Percentiles rank a stretch among this genome's conserved stretches.
Conservation (phyloP, 2,113 vertebrate genomes). For the Actenoides hombroni region DNA sequence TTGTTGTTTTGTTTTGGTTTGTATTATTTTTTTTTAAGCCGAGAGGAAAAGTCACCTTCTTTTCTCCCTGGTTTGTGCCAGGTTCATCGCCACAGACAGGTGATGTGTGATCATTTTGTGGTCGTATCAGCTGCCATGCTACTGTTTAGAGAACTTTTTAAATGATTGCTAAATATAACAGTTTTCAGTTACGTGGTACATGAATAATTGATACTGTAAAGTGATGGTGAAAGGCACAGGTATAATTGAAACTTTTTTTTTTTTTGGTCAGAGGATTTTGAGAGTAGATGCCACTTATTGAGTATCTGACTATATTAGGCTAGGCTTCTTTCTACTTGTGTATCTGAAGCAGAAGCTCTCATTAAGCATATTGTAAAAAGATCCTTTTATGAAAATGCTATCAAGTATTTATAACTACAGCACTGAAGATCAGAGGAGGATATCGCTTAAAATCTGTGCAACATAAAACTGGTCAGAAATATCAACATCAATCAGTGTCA, state of each 20-base stretch:
- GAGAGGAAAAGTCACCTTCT: slow-evolving; percentile 73
- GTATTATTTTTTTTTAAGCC: not conserved
- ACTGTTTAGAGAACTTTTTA: slow-evolving; percentile 67
- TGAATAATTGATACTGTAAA: slow-evolving; percentile 73
- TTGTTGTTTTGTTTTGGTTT: not conserved
- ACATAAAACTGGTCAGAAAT: slow-evolving; percentile 52
- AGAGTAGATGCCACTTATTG: slow-evolving; percentile 32
- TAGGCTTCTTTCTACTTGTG: slow-evolving; percentile 23
- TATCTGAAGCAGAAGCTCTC: slow-evolving; percentile 59
- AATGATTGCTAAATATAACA: slow-evolving; percentile 71
- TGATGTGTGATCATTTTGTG: slow-evolving; percentile 83
- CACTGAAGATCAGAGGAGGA: slow-evolving; percentile 55
- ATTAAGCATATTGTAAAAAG: slow-evolving; percentile 65
- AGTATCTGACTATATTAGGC: slow-evolving; percentile 40
- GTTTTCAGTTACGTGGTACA: slow-evolving; percentile 66
- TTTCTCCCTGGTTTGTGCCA: slow-evolving; percentile 71
- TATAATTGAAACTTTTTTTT: slow-evolving; percentile 52
- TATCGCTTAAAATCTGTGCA: slow-evolving; percentile 43
- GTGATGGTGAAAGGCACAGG: slow-evolving; percentile 70
- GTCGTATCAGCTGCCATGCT: slow-evolving; percentile 79
- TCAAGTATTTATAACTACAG: slow-evolving; percentile 59
- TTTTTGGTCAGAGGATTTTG: slow-evolving; percentile 49
- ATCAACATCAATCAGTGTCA: slow-evolving; percentile 36
- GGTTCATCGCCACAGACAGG: slow-evolving; percentile 82
- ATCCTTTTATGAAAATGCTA: slow-evolving; percentile 44